These are phyloP conservation scores for Percopsis transmontana DNA, from an alignment of 2,113 vertebrate genomes.

Conservation along the genomic window DNA sequence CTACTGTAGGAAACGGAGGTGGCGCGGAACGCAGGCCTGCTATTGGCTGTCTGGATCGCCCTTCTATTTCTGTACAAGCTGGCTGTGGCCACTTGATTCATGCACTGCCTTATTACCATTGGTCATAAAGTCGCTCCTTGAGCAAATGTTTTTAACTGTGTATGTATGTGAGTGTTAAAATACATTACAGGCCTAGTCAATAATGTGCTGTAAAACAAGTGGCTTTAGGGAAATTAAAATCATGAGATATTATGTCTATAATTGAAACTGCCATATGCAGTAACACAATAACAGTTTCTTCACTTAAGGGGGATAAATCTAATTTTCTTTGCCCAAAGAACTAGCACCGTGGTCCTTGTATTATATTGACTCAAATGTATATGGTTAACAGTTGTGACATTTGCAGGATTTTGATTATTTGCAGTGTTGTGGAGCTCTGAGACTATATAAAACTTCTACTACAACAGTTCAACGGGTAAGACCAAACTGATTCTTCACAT, in stretches of 20 bases:
- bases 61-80: background rate
- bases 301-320: background rate
- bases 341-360: constrained; percentile 32
- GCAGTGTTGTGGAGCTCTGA: constrained; percentile 80
- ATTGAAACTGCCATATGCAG: constrained; percentile 8
- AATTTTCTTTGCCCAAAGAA: constrained; percentile 26
- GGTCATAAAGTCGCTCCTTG: too few relatives aligned
- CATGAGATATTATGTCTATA: too few relatives aligned
- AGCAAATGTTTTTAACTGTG: background rate
- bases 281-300: constrained; percentile 13
- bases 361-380: constrained; percentile 51
- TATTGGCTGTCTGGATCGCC: constrained; percentile 13
- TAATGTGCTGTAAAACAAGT: background rate
- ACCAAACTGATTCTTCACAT: constrained; percentile 84
- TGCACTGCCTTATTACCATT: background rate
- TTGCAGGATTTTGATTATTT: constrained; percentile 77
- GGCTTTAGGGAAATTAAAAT: background rate
- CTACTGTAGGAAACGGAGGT: background rate
- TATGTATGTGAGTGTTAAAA: background rate
- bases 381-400: constrained; percentile 74
- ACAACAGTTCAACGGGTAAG: constrained; percentile 87
- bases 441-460: constrained; percentile 86
- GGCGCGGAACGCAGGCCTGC: constrained; percentile 14
- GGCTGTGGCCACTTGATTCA: constrained; percentile 3
- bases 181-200: background rate